These are phyloP conservation scores for Myotis findleyi DNA, from an alignment of 2,797 vertebrate species.

Conservation along the genomic window DNA sequence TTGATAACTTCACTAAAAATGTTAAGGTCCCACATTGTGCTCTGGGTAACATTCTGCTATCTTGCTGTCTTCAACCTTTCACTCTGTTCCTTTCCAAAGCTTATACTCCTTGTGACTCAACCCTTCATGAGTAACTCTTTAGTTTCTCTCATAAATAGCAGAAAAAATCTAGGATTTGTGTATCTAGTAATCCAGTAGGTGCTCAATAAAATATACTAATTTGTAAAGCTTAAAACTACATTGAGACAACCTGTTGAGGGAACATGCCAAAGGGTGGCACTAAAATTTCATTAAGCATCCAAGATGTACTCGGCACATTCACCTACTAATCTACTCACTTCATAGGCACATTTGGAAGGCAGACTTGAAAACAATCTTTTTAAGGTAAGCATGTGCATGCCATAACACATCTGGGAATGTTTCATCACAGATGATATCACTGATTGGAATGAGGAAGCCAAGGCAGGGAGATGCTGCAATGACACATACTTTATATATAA, in stretches of 20 bases:
- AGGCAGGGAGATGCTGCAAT: conserved; percentile 25
- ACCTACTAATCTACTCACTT: neutral
- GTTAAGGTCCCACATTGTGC: neutral
- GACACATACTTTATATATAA: conserved; percentile 75
- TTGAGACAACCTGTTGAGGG: neutral
- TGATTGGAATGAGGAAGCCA: conserved; percentile 61
- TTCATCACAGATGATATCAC: conserved; percentile 53
- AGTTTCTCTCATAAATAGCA: neutral
- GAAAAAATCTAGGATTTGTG: neutral
- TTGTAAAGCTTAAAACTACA: conserved; percentile 48
- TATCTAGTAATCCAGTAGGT: neutral
- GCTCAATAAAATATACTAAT: conserved; percentile 1
- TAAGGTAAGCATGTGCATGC: neutral
- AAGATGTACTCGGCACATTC: neutral
- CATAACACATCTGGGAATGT: conserved; percentile 34
- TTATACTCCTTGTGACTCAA: neutral
- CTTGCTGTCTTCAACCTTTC: neutral
- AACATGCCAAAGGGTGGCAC: neutral
- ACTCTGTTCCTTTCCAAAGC: conserved; percentile 13
- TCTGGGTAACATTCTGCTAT: neutral
- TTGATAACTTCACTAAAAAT: neutral
- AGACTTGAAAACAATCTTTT: conserved; percentile 10
- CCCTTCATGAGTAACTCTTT: neutral
- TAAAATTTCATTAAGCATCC: neutral
- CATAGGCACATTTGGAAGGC: conserved; percentile 10